Percentiles rank a stretch among this genome's conserved stretches.
These are phyloP conservation scores for Anabacerthia variegaticeps DNA, from an alignment of 2,797 vertebrate genomes.

Conservation along the genomic window DNA sequence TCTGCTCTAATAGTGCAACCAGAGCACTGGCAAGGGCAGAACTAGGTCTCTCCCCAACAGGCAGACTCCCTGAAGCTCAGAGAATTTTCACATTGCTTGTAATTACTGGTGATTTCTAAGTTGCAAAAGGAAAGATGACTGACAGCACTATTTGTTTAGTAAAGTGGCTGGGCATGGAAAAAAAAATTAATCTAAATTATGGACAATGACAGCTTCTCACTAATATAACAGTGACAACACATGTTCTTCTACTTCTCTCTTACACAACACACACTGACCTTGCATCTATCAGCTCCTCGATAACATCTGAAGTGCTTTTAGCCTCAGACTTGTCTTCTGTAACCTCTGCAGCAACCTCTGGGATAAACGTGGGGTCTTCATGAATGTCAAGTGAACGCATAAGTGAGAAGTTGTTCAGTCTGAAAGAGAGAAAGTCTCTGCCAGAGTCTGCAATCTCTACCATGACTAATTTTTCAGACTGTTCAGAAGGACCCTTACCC, in stretches of 20 bases:
- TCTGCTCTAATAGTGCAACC: not conserved
- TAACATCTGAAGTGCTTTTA: not conserved
- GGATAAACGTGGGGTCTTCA: conserved; percentile 66
- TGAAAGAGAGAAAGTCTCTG: conserved; percentile 2
- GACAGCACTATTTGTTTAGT: not conserved
- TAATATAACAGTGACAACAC: rapidly evolving
- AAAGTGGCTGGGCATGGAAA: not conserved
- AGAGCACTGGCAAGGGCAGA: not conserved
- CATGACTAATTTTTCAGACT: not conserved
- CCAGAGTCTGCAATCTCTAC: not conserved
- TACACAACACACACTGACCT: conserved; percentile 15
- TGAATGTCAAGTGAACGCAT: conserved; percentile 66
- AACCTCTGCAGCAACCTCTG: conserved; percentile 4
- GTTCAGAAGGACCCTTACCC: not conserved
- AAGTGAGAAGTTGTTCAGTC: conserved; percentile 50
- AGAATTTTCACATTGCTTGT: not conserved
- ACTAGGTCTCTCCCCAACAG: not conserved
- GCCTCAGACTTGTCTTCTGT: not conserved
- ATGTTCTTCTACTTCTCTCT: not conserved
- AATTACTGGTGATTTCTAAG: not conserved
- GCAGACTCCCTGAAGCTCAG: not conserved
- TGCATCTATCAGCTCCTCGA: conserved; percentile 25
- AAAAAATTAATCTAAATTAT: not conserved
- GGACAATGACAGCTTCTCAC: not conserved
- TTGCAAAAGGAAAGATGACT: not conserved